phyloP scores from a whole-genome alignment of 2,797 vertebrate species.

The Anabas testudineus region DNA sequence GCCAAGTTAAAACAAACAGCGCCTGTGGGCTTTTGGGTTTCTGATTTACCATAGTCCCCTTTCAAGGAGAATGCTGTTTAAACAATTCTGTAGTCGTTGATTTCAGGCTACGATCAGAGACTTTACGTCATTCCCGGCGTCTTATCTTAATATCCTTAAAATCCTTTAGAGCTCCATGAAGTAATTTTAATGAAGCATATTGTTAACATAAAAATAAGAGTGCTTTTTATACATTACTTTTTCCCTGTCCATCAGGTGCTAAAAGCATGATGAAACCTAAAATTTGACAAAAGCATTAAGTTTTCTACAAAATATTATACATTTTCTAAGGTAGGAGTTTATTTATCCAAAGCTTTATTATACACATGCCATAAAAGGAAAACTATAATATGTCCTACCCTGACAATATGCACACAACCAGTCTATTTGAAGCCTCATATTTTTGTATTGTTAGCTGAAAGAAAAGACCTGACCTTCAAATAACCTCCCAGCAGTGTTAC shows the following conservation, averaged over 20 bases:
- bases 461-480: slow-evolving; percentile 52
- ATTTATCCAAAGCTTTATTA: neutral
- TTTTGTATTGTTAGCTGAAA: slow-evolving; percentile 10
- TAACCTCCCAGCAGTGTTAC: slow-evolving; percentile 2
- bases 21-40: slow-evolving; percentile 10
- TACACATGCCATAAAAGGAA: too few species aligned
- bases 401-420: neutral
- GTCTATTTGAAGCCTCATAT: neutral
- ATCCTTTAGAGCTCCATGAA: neutral
- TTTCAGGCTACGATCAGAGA: neutral
- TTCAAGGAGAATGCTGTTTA: neutral
- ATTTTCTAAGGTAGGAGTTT: neutral
- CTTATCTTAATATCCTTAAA: neutral
- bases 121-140: neutral
- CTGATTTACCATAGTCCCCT: slow-evolving; percentile 13
- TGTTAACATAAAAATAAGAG: neutral
- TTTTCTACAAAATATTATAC: neutral
- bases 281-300: neutral
- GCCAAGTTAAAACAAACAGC: slow-evolving; percentile 6
- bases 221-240: neutral
- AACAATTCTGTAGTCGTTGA: neutral
- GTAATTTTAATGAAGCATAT: neutral
- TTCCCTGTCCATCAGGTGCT: neutral
- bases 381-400: too few species aligned
- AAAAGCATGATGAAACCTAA: neutral